phyloP scores from a whole-genome alignment of 2,797 vertebrate genomes.

The Tokudaia muenninki region DNA sequence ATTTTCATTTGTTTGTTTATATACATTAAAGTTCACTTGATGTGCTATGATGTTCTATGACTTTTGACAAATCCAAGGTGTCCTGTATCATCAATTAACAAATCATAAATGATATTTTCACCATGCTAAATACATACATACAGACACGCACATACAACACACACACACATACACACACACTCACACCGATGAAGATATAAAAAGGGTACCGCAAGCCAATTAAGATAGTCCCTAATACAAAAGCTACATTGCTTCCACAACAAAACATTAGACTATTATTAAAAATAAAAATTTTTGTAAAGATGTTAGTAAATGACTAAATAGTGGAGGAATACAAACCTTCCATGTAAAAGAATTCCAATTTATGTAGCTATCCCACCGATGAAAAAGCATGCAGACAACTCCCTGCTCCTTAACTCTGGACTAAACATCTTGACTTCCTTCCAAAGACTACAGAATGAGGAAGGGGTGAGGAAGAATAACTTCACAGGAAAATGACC shows the following conservation, averaged over 20 bases:
- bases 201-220: not conserved
- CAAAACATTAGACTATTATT: not conserved
- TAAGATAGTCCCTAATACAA: not conserved
- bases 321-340: not conserved
- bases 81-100: not conserved
- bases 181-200: not conserved
- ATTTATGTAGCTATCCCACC: not conserved
- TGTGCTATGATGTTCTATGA: not conserved
- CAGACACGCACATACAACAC: not conserved
- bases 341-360: not conserved
- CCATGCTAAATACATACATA: not conserved
- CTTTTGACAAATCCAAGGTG: constrained; percentile 6
- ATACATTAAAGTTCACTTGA: not conserved
- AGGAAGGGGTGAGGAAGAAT: not conserved
- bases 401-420: not conserved
- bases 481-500: not conserved
- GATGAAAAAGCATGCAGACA: not conserved
- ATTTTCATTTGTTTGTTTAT: not conserved
- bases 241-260: not conserved
- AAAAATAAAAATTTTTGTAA: not conserved
- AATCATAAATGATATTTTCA: not conserved
- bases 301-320: not conserved
- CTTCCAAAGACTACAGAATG: not conserved
- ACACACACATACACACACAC: not conserved
- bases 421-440: not conserved